Conservation (phyloP, 2,113 vertebrate species). For the Arothron firmamentum region DNA sequence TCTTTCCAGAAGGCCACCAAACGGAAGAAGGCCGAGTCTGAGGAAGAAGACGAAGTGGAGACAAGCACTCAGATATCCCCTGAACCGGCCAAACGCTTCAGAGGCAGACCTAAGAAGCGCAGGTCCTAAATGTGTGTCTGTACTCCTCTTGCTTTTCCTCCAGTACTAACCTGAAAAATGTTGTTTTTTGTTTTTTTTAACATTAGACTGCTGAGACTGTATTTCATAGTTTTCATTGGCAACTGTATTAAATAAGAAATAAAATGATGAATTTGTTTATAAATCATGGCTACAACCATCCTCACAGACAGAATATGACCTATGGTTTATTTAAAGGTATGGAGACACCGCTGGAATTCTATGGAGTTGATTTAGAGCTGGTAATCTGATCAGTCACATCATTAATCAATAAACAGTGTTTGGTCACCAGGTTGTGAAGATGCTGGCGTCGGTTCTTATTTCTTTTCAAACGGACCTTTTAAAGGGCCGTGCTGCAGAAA, state of each 20-base stretch:
- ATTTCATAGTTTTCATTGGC: not conserved
- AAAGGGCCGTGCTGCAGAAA: not conserved
- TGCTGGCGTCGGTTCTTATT: not conserved
- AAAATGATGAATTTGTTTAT: too few species aligned
- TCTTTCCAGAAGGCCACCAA: constrained; percentile 49
- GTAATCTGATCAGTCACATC: too few species aligned
- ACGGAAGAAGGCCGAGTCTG: constrained; percentile 47
- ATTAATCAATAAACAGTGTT: too few species aligned
- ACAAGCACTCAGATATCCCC: constrained; percentile 51
- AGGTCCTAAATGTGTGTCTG: constrained; percentile 11
- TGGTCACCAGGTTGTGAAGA: too few species aligned
- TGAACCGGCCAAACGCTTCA: constrained; percentile 15
- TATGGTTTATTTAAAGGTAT: too few species aligned
- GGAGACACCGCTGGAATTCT: too few species aligned
- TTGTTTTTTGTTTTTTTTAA: not conserved
- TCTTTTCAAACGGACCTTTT: not conserved
- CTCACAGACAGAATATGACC: too few species aligned
- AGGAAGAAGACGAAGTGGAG: constrained; percentile 24
- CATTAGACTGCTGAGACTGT: not conserved
- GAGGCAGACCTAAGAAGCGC: constrained; percentile 56
- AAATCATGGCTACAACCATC: too few species aligned
- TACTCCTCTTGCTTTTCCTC: not conserved
- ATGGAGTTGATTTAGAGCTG: too few species aligned
- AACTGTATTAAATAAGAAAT: not conserved
- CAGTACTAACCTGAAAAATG: not conserved